These are phyloP conservation scores for Holothuria scabra DNA, from an alignment of 53 echinoderm and acorn worm genomes.

Conservation along the genomic window DNA sequence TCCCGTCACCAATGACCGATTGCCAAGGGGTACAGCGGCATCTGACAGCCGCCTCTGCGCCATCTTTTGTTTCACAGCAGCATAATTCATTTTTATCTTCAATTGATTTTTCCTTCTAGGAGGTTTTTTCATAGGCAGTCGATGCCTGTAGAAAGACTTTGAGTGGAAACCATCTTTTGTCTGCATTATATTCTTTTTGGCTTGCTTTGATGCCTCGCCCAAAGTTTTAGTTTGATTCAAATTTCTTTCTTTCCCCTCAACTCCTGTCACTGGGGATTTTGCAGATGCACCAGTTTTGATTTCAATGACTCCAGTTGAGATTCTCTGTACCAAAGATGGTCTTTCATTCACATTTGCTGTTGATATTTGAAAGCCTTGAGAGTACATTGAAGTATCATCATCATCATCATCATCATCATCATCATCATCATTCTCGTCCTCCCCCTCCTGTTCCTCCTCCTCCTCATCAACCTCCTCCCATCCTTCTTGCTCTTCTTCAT, in stretches of 20 bases:
- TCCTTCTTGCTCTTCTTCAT: neutral
- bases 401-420: neutral
- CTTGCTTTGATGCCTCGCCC: no score
- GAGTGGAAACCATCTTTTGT: neutral
- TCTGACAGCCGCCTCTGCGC: neutral
- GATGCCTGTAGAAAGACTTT: conserved; percentile 23
- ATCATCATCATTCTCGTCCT: neutral
- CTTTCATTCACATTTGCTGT: neutral
- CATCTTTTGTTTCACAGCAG: neutral
- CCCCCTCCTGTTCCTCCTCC: neutral
- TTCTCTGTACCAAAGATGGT: neutral
- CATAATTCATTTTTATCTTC: no score
- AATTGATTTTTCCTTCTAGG: neutral
- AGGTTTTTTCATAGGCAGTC: neutral
- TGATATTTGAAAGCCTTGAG: conserved; percentile 1
- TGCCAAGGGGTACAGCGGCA: conserved; percentile 20
- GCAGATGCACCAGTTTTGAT: neutral
- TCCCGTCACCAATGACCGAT: conserved; percentile 10
- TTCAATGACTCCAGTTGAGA: neutral
- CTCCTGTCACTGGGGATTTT: neutral
- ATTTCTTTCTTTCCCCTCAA: neutral
- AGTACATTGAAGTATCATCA: neutral
- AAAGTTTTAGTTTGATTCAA: no score
- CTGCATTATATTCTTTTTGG: neutral
- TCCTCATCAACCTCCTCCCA: neutral